Conservation (phyloP, 2,113 vertebrate species). For the Phaethon lepturus region DNA sequence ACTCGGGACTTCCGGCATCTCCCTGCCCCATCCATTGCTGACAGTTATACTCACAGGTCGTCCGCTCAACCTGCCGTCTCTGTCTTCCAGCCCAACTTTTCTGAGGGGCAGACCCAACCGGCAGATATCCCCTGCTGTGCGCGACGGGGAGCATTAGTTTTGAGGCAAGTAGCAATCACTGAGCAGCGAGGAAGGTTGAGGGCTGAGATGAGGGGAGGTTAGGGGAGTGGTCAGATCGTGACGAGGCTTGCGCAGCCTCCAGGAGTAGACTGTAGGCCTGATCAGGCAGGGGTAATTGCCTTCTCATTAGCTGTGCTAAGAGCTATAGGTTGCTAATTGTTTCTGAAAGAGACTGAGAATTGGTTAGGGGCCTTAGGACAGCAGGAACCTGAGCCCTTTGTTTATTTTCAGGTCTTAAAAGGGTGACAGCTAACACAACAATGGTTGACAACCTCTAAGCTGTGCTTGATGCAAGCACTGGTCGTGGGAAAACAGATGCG, state of each 20-base stretch:
- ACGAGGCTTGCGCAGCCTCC: neutral
- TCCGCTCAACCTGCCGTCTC: neutral
- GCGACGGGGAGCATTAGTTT: fast-evolving
- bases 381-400: too few species aligned
- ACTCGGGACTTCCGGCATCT: neutral
- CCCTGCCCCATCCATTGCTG: fast-evolving
- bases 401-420: neutral
- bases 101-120: neutral
- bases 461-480: neutral
- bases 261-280: neutral
- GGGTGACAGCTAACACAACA: neutral
- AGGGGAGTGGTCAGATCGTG: neutral
- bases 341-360: neutral
- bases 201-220: neutral
- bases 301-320: too few species aligned
- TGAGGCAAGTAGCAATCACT: too few species aligned
- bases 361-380: neutral
- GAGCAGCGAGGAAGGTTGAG: neutral
- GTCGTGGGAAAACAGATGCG: neutral
- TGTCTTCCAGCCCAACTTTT: neutral
- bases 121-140: too few species aligned
- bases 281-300: neutral
- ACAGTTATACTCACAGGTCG: too few species aligned
- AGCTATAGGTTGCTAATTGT: neutral
- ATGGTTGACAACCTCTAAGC: too few species aligned